Conservation (phyloP, 1,140 invertebrate genomes). For the Drosophila rhopaloa region DNA sequence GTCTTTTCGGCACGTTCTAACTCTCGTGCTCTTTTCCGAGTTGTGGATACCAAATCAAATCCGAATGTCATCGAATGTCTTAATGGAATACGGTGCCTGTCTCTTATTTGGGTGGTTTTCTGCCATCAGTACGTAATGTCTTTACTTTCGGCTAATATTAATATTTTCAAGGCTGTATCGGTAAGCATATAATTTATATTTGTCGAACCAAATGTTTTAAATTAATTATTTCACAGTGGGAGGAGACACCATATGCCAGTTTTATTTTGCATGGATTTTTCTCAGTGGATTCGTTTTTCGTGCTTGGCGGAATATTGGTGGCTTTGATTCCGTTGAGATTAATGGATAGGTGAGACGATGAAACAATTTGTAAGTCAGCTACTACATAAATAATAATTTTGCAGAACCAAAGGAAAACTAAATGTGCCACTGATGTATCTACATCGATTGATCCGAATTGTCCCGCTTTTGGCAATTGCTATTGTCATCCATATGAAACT, state of each 20-base stretch:
- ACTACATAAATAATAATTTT: not conserved
- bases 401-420: conserved; percentile 47
- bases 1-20: conserved; percentile 54
- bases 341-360: conserved; percentile 85
- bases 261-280: conserved; percentile 86
- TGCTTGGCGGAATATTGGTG: conserved; percentile 88
- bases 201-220: not conserved
- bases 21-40: conserved; percentile 43
- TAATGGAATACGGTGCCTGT: conserved; percentile 87
- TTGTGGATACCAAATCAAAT: conserved; percentile 23
- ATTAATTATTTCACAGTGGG: conserved; percentile 47
- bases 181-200: conserved; percentile 6
- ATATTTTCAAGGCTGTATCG: conserved; percentile 19
- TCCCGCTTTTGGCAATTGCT: conserved; percentile 45
- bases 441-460: conserved; percentile 60
- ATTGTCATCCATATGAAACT: conserved; percentile 49
- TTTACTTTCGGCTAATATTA: conserved; percentile 54
- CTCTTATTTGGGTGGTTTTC: conserved; percentile 88
- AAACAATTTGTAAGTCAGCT: no score
- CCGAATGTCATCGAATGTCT: conserved; percentile 84
- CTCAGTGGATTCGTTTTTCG: conserved; percentile 89
- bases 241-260: conserved; percentile 85
- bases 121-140: conserved; percentile 85
- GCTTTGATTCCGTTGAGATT: conserved; percentile 87
- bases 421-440: conserved; percentile 70